Evolutionary conservation across 2,888 invertebrate species (phyloP).

Genomic region (Gortyna flavago): DNA sequence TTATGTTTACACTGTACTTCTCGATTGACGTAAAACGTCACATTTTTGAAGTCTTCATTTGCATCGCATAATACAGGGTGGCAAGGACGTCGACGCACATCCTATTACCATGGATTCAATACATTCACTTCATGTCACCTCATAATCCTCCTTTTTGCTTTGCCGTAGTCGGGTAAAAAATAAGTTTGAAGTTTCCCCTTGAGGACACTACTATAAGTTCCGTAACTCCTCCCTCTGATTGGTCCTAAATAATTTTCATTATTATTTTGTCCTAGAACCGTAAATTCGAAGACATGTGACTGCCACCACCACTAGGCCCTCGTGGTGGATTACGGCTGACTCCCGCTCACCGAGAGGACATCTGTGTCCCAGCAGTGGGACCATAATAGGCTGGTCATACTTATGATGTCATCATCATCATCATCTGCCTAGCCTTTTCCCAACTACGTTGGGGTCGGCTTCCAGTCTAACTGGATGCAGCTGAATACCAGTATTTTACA

Average conservation of each 20-base stretch:
- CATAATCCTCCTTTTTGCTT: no score
- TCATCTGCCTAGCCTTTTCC: no score
- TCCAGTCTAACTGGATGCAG: no score
- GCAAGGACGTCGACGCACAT: not conserved
- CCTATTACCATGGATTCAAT: not conserved
- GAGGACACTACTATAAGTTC: constrained; percentile 46
- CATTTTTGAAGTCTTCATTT: not conserved
- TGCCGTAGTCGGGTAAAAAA: no score
- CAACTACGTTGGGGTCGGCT: no score
- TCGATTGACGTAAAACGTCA: not conserved
- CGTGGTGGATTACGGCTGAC: not conserved
- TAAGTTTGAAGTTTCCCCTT: no score
- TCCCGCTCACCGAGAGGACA: not conserved
- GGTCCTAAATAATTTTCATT: not conserved
- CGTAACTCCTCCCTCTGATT: not conserved
- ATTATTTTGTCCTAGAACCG: not conserved
- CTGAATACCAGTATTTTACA: no score
- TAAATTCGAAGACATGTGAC: not conserved
- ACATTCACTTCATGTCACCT: not conserved
- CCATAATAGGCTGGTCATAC: no score
- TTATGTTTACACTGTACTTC: not conserved
- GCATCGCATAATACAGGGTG: not conserved
- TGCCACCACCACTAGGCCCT: not conserved
- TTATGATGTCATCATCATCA: no score
- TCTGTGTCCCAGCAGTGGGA: not conserved